Base-by-base conservation (phyloP, 2,113 vertebrate genomes). In the Chlamydotis undulata region DNA sequence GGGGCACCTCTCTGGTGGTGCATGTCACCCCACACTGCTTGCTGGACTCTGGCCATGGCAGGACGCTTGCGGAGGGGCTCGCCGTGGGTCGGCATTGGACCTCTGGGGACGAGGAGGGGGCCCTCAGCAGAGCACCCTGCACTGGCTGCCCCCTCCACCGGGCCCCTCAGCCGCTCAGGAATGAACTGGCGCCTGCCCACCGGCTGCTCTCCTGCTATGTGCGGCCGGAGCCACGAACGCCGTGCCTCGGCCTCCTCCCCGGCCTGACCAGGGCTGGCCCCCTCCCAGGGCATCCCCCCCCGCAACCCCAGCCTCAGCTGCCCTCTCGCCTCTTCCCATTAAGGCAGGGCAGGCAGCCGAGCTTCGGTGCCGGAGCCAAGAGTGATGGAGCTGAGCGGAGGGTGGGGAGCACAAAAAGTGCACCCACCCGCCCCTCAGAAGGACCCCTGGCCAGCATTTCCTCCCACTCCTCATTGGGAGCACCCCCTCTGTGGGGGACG, bases 161-260 rank as follows among this genome's bases (percentile, higher is more conserved):
- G 94, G 90, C 91, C 87, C 87, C 93, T 4, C 53, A 65, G 90
- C 94, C 74, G 49, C 92, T 94, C 78, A 81, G 93, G 84, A 95
- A 89, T 84, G 90, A 93, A 56, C 75, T 89, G 89, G 91, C 84
- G 35, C 50, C 81, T 87, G 56, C 76, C 73, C 88, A 93, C 85
- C 83, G 37, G 71, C 89, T 86, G 83, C 93, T 92, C 50, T 90
- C 23, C 70, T 63, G 84, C 69, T 89, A 97, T 90, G 92, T 3
- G 5, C 1, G n/a, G 77, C 87, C 9, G 0, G 69, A 76, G 81
- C 61, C 0, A 0, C 1, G 35, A 91, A 53, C 29, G 35, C 52
- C 10, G 17, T 28, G 70, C 37, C 41, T 81, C 11, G 2, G 63
- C 61, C 73, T 91, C 55, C 59, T 76, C 5, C 2, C 55, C 24